Evolutionary conservation across 1,140 invertebrate genomes (phyloP), one percentile per base, ranked within the genome.

Genomic region (Asobara japonica): DNA sequence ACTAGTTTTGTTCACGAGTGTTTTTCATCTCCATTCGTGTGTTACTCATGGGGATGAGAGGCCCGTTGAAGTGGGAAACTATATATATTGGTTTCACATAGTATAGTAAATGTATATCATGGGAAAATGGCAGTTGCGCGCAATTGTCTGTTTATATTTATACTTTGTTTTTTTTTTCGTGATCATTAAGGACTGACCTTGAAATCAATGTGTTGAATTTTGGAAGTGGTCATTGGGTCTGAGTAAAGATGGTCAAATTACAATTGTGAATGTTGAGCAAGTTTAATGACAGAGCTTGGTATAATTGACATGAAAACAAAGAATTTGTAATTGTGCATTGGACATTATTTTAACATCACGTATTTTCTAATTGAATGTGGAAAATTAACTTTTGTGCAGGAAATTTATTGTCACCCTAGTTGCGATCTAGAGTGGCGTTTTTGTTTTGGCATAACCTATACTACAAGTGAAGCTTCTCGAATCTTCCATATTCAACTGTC

Each of bases 401-500:
- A 33, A 41, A 22, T 66, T 66, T 45, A n/a, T n/a, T n/a, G n/a
- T n/a, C n/a, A n/a, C n/a, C n/a, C n/a, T n/a, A n/a, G n/a, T n/a
- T n/a, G n/a, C n/a, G n/a, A n/a, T n/a, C n/a, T n/a, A n/a, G n/a
- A n/a, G n/a, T n/a, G n/a, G 65, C 36, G 27, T 41, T 18, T 69
- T 69, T 69, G 48, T 60, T 56, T 69, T 16, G 56, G 10, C 25
- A 30, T 45, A 18, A 67, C 18, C 13, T 56, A 31, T 71, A 67
- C 65, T 18, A 20, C 5, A n/a, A 8, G 11, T 6, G 22, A 7
- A 27, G 18, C 4, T 78, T 79, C 74, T 70, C 61, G 66, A 75
- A 71, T 20, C 41, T 71, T 72, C 74, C 45, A 30, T 48, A 41
- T 30, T 20, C 33, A 62, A 71, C 38, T 73, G 73, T 74, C 76